Conservation (phyloP, 2,888 invertebrate genomes). For the Ornithoptera alexandrae region DNA sequence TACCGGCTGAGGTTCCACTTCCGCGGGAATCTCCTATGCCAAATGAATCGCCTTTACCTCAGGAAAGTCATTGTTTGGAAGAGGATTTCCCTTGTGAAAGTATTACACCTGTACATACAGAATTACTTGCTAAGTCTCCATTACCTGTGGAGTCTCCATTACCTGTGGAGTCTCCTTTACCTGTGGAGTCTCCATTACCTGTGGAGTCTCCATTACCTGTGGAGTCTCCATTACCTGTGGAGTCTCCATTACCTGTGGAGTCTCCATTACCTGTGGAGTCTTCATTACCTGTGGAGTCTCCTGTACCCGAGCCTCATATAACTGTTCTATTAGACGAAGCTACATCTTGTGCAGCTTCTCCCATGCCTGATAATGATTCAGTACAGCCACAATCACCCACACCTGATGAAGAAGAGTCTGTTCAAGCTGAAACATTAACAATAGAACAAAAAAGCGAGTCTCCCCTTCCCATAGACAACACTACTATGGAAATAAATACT, state of each 20-base stretch:
- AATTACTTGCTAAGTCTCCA: slow-evolving; percentile 36
- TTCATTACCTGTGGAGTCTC: slow-evolving; percentile 13
- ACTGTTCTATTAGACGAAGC: slow-evolving; percentile 2
- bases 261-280: slow-evolving; percentile 30
- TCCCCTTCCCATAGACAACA: slow-evolving; percentile 8
- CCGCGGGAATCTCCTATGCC: slow-evolving; percentile 37
- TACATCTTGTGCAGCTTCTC: slow-evolving; percentile 6
- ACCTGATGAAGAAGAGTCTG: slow-evolving; percentile 9
- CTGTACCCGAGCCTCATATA: slow-evolving; percentile 3
- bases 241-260: slow-evolving; percentile 36
- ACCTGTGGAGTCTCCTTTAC: slow-evolving; percentile 10
- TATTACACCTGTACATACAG: slow-evolving; percentile 39
- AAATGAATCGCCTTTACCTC: slow-evolving; percentile 35
- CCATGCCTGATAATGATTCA: slow-evolving; percentile 3
- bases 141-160: slow-evolving; percentile 18
- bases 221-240: slow-evolving; percentile 34
- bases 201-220: neutral
- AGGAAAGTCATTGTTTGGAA: slow-evolving; percentile 38
- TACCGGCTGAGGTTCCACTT: slow-evolving; percentile 33
- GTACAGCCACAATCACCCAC: slow-evolving; percentile 8
- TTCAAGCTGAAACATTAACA: neutral
- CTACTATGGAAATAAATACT: slow-evolving; percentile 1
- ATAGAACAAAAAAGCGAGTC: slow-evolving; percentile 10
- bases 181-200: neutral
- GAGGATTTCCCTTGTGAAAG: slow-evolving; percentile 36